Evolutionary conservation across 1,140 invertebrate species (phyloP).

Genomic region (Latrodectus geometricus): DNA sequence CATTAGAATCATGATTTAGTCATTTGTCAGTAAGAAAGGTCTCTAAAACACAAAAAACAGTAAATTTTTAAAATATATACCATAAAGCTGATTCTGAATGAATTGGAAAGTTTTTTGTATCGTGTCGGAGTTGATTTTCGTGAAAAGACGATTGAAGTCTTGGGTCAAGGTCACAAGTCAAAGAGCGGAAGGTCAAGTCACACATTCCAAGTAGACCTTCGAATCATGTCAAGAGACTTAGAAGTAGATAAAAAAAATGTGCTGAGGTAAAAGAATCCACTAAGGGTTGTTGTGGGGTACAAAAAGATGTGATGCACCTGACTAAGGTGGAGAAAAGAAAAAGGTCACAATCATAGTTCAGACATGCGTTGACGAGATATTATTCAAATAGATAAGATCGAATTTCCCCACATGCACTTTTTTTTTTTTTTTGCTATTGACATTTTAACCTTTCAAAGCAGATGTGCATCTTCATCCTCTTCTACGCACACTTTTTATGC

Average conservation of each 20-base stretch:
- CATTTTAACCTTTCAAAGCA: constrained; percentile 46
- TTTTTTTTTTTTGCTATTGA: constrained; percentile 42
- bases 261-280: constrained; percentile 31
- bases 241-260: constrained; percentile 43
- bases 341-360: constrained; percentile 38
- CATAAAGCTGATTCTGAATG: constrained; percentile 26
- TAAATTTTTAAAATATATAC: neutral
- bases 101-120: constrained; percentile 9
- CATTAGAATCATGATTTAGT: constrained; percentile 10
- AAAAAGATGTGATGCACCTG: constrained; percentile 40
- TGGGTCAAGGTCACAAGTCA: constrained; percentile 40
- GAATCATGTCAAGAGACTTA: constrained; percentile 57
- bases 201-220: constrained; percentile 57
- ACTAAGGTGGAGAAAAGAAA: constrained; percentile 16
- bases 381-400: constrained; percentile 60
- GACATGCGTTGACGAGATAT: constrained; percentile 60
- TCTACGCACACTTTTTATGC: constrained; percentile 24
- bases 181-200: constrained; percentile 52
- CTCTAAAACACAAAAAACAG: neutral
- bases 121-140: constrained; percentile 48
- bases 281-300: constrained; percentile 6
- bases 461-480: neutral
- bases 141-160: constrained; percentile 55
- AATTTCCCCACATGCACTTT: constrained; percentile 46
- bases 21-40: constrained; percentile 9